Percentiles rank a stretch among this genome's conserved stretches.
Conservation (phyloP, 2,113 vertebrate genomes). For the Corythaixoides concolor region DNA sequence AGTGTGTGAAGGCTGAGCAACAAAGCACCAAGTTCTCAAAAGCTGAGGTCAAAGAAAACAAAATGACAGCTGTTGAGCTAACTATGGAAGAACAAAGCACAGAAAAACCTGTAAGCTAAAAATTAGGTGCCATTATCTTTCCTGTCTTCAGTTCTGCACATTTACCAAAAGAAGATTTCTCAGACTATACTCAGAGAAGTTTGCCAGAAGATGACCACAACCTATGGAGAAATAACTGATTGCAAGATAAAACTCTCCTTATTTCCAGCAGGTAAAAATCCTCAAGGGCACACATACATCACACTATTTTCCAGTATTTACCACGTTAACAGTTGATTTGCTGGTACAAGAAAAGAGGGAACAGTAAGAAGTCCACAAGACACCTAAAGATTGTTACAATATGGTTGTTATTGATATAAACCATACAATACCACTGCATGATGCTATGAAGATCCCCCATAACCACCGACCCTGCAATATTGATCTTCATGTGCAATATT, state of each 20-base stretch:
- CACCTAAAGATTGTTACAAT: neutral
- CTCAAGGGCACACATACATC: neutral
- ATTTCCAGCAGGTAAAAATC: neutral
- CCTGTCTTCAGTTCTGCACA: neutral
- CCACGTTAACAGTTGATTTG: neutral
- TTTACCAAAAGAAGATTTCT: neutral
- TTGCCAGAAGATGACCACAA: neutral
- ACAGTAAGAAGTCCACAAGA: neutral
- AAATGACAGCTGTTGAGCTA: neutral
- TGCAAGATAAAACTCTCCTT: neutral
- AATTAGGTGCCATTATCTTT: neutral
- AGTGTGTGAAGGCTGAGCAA: neutral
- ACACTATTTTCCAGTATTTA: neutral
- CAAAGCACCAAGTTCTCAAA: neutral
- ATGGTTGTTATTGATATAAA: neutral
- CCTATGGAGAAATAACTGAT: neutral
- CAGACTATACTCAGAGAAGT: neutral
- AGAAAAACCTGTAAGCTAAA: neutral
- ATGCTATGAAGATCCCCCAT: neutral
- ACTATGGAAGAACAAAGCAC: neutral
- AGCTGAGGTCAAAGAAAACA: neutral
- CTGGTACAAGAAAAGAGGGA: neutral
- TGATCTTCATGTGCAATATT: neutral
- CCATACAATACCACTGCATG: rapidly evolving
- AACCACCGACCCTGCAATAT: neutral